Evolutionary conservation across 2,797 vertebrate genomes (phyloP).

Genomic region (Microtus agrestis): DNA sequence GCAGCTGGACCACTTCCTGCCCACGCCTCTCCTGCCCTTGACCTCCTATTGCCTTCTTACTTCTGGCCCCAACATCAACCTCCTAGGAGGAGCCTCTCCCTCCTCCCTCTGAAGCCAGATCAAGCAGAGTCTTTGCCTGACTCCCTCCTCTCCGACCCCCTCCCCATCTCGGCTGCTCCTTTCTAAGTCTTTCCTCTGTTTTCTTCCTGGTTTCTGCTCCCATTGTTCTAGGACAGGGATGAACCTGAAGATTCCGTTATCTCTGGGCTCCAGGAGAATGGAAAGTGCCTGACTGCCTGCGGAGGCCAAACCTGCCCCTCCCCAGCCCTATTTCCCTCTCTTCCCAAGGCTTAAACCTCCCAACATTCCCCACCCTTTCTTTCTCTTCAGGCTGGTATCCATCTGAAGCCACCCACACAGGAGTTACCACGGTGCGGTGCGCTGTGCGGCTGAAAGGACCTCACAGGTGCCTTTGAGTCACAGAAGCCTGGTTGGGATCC

Average conservation of each 20-base stretch:
- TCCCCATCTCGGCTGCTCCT: background rate
- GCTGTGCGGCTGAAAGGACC: background rate
- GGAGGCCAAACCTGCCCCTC: background rate
- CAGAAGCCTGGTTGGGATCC: background rate
- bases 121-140: background rate
- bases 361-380: background rate
- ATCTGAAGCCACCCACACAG: background rate
- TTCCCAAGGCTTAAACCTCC: background rate
- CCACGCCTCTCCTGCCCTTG: background rate
- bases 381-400: background rate
- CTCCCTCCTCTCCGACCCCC: no score
- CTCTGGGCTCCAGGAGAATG: background rate
- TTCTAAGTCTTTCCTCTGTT: background rate
- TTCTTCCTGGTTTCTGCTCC: background rate
- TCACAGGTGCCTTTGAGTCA: background rate
- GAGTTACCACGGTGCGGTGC: accelerated
- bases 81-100: background rate
- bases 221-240: background rate
- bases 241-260: background rate
- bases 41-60: background rate
- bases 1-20: background rate
- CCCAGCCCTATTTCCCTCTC: background rate
- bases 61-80: no score
- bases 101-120: background rate
- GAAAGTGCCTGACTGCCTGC: background rate